These are phyloP conservation scores for Mormyrus hasselquistii DNA, from an alignment of 2,797 vertebrate genomes.

Conservation along the genomic window DNA sequence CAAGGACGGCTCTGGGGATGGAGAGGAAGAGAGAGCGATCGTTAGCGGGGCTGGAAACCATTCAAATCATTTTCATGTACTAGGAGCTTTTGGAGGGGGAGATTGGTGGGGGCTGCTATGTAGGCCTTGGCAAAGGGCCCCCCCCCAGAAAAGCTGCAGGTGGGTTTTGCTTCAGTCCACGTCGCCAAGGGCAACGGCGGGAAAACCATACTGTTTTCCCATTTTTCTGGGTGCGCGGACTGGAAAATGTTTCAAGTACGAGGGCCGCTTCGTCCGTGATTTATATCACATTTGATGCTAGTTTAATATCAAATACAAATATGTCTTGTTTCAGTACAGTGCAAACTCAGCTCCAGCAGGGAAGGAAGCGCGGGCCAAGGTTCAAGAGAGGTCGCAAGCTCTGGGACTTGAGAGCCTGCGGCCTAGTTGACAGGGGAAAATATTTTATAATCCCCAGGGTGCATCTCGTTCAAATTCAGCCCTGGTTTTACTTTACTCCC, in stretches of 20 bases:
- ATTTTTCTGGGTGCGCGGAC: constrained; percentile 33
- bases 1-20: constrained; percentile 40
- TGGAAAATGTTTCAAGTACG: constrained; percentile 39
- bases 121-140: constrained; percentile 38
- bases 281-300: constrained; percentile 54
- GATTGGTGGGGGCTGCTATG: constrained; percentile 34
- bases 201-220: constrained; percentile 51
- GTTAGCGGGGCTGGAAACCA: constrained; percentile 48
- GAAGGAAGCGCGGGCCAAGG: constrained; percentile 39
- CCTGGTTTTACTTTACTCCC: constrained; percentile 60
- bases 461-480: constrained; percentile 61
- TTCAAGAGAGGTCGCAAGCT: constrained; percentile 44
- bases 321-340: constrained; percentile 54
- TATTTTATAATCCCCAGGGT: constrained; percentile 61
- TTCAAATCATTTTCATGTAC: constrained; percentile 55
- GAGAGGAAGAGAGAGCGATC: constrained; percentile 34
- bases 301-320: constrained; percentile 57
- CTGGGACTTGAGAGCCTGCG: constrained; percentile 43
- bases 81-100: constrained; percentile 12
- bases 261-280: constrained; percentile 42
- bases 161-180: constrained; percentile 48
- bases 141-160: constrained; percentile 48
- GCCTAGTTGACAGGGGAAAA: constrained; percentile 59
- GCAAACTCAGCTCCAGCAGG: constrained; percentile 44
- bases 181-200: constrained; percentile 32